Conservation (phyloP, 2,888 invertebrate genomes). For the Stegophylla sp. region DNA sequence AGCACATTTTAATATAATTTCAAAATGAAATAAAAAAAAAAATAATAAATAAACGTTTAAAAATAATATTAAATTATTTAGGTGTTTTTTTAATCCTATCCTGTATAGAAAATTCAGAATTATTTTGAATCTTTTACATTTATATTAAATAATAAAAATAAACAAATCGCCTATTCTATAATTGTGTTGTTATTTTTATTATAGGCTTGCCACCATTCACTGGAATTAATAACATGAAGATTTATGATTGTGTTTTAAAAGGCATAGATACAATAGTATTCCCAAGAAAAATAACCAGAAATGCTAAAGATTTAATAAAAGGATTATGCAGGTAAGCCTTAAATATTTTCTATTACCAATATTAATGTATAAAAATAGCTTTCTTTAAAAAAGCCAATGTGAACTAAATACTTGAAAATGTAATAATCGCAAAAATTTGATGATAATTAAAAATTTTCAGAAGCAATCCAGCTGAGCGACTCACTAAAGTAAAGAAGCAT, state of each 20-base stretch:
- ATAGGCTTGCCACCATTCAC: constrained; percentile 87
- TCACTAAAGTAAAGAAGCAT: constrained; percentile 97
- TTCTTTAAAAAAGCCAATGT: constrained; percentile 34
- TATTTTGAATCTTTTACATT: too few relatives aligned
- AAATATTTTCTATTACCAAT: neutral
- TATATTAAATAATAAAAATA: neutral
- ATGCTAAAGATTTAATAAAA: constrained; percentile 93
- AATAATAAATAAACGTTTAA: too few relatives aligned
- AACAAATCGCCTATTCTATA: neutral
- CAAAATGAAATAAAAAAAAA: too few relatives aligned
- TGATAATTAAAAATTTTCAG: constrained; percentile 68
- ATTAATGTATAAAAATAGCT: neutral
- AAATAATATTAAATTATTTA: too few relatives aligned
- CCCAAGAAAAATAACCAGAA: constrained; percentile 90
- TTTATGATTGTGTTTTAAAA: constrained; percentile 97
- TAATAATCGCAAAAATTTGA: too few relatives aligned
- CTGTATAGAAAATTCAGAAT: too few relatives aligned
- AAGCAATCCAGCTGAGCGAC: constrained; percentile 95
- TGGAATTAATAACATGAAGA: constrained; percentile 97
- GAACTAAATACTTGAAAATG: too few relatives aligned
- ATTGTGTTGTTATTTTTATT: constrained; percentile 40
- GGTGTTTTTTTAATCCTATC: too few relatives aligned
- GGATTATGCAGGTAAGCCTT: constrained; percentile 80
- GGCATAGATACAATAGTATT: constrained; percentile 98
- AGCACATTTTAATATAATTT: too few relatives aligned